These are phyloP conservation scores for Magallana nippona DNA, from an alignment of 2,888 invertebrate genomes.

Conservation along the genomic window DNA sequence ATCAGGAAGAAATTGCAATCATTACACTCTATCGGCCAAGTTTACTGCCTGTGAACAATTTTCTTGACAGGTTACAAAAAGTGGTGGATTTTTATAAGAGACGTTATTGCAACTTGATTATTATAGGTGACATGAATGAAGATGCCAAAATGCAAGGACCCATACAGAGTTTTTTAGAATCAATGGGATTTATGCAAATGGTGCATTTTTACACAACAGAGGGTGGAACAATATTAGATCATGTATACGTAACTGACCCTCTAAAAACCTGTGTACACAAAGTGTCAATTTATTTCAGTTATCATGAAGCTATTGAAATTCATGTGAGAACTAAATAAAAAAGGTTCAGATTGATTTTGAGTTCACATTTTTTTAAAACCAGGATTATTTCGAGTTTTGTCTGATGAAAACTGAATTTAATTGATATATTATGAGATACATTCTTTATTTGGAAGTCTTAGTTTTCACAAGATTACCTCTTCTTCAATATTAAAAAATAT, in stretches of 20 bases:
- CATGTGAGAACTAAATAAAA: slow-evolving; percentile 23
- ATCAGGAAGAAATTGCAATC: background rate
- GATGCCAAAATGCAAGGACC: slow-evolving; percentile 15
- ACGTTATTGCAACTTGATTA: background rate
- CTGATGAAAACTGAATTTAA: background rate
- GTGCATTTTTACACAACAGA: slow-evolving; percentile 33
- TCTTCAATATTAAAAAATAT: no score
- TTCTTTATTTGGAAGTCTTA: no score
- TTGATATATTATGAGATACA: background rate
- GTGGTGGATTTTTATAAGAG: background rate
- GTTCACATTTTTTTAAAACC: background rate
- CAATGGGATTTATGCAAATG: slow-evolving; percentile 34
- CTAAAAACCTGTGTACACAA: background rate
- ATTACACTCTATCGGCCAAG: background rate
- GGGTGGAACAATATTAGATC: slow-evolving; percentile 29
- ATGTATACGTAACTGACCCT: background rate
- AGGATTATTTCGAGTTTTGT: background rate
- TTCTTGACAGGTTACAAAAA: background rate
- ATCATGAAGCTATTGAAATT: slow-evolving; percentile 25
- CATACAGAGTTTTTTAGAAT: background rate
- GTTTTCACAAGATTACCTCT: no score
- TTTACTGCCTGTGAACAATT: background rate
- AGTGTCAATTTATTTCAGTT: background rate
- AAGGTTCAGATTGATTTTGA: background rate
- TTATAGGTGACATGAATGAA: slow-evolving; percentile 37